These are phyloP conservation scores for Stichodactyla helianthus DNA, from an alignment of 64 coral and sea anemone genomes.

Conservation along the genomic window DNA sequence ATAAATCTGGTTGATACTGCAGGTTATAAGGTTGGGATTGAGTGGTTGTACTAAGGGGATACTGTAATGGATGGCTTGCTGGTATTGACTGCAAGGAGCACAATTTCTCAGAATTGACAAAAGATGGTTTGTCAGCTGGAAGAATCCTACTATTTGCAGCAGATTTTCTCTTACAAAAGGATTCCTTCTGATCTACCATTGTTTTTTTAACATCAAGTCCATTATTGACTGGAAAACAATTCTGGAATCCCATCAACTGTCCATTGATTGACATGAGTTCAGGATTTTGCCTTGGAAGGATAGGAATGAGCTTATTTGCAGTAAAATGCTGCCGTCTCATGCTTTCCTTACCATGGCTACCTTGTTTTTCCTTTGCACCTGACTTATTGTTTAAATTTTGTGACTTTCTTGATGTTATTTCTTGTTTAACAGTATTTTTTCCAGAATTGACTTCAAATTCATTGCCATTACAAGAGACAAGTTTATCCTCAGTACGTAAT, in stretches of 20 bases:
- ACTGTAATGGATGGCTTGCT: background rate
- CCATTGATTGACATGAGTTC: background rate
- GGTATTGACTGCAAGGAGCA: background rate
- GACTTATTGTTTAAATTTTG: background rate
- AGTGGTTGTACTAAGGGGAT: background rate
- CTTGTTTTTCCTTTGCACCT: background rate
- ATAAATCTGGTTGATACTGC: background rate
- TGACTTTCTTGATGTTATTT: background rate
- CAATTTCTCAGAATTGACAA: background rate
- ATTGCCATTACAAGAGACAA: background rate
- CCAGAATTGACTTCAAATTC: background rate
- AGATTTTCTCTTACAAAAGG: background rate
- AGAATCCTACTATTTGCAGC: background rate
- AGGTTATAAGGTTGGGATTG: background rate
- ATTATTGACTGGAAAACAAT: background rate
- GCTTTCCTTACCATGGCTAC: background rate
- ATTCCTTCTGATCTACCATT: background rate
- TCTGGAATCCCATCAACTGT: background rate
- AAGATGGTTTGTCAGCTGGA: background rate
- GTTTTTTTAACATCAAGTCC: background rate
- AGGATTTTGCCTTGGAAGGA: conserved; percentile 6
- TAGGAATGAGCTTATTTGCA: background rate
- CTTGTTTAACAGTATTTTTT: background rate
- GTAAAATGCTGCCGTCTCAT: background rate
- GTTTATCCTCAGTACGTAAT: background rate